phyloP scores from a whole-genome alignment of 2,797 vertebrate genomes.

The Etheostoma nigrum region DNA sequence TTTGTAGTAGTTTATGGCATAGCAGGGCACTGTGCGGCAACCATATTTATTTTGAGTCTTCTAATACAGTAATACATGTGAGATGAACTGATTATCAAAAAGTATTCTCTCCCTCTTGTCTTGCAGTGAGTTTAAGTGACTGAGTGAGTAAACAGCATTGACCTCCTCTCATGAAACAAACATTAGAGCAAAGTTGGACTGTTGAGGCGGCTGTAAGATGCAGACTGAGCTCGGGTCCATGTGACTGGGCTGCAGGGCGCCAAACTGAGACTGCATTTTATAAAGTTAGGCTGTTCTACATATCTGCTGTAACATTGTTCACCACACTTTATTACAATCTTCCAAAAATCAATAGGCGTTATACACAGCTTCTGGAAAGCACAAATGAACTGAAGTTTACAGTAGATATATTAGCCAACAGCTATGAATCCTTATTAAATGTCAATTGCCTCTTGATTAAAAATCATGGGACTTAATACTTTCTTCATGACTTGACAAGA shows the following conservation, averaged over 20 bases:
- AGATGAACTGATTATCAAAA: background rate
- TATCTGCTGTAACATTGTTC: slow-evolving; percentile 3
- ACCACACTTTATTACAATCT: background rate
- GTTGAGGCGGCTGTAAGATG: slow-evolving; percentile 13
- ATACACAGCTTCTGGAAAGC: background rate
- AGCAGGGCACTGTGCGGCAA: background rate
- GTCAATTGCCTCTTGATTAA: background rate
- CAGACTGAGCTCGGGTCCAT: slow-evolving; percentile 26
- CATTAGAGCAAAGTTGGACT: slow-evolving; percentile 22
- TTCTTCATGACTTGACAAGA: background rate
- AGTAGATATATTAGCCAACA: too few relatives aligned
- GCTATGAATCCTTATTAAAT: too few relatives aligned
- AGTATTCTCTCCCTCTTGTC: background rate
- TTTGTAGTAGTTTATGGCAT: too few relatives aligned
- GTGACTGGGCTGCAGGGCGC: slow-evolving; percentile 8
- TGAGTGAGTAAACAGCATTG: slow-evolving; percentile 13
- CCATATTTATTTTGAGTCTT: background rate
- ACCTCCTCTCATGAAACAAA: slow-evolving; percentile 43
- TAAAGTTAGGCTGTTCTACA: background rate
- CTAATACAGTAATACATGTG: background rate
- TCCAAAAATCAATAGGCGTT: background rate
- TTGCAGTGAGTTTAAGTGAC: slow-evolving; percentile 10
- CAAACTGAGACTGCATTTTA: slow-evolving; percentile 21
- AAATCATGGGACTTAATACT: background rate
- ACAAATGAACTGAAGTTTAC: background rate